phyloP scores from a whole-genome alignment of 2,113 vertebrate genomes.

The Tretioscincus oriximinensis region DNA sequence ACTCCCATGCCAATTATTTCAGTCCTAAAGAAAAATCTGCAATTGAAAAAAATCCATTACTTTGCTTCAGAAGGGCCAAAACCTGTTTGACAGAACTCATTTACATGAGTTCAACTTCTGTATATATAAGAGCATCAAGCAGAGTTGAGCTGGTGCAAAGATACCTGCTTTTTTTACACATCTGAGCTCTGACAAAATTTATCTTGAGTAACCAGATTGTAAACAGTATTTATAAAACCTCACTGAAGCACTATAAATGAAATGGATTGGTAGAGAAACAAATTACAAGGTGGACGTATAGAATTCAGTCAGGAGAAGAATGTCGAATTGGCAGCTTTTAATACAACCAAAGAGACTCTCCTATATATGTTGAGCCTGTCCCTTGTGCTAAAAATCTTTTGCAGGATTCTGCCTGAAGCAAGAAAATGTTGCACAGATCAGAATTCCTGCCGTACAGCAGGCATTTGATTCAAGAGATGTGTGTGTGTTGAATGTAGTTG shows the following conservation, averaged over 20 bases:
- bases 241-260: background rate
- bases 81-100: background rate
- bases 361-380: background rate
- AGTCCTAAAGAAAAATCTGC: too few relatives aligned
- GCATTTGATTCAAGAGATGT: background rate
- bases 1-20: too few relatives aligned
- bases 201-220: background rate
- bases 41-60: too few relatives aligned
- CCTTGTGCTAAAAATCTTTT: background rate
- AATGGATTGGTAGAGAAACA: background rate
- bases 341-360: background rate
- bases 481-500: too few relatives aligned
- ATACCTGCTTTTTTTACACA: background rate
- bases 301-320: background rate
- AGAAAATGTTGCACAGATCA: background rate
- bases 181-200: background rate
- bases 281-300: background rate
- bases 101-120: background rate
- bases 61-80: background rate
- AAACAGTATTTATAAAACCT: background rate
- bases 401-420: background rate
- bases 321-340: background rate
- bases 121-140: background rate
- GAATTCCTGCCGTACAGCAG: background rate
- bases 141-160: background rate